phyloP scores from a whole-genome alignment of 2,113 vertebrate genomes.

The Uria lomvia region DNA sequence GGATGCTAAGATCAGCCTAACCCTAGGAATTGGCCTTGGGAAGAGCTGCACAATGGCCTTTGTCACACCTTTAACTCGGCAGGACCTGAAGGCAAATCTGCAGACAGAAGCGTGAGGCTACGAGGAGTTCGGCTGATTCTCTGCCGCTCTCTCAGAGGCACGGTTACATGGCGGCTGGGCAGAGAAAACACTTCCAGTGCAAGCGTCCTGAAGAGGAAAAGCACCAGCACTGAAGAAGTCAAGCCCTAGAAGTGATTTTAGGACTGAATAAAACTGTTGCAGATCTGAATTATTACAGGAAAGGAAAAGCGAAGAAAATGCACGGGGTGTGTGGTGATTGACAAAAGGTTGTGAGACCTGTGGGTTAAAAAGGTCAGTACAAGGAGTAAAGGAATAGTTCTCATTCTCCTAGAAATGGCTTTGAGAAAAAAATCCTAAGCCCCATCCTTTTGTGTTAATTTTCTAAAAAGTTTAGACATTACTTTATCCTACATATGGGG shows the following conservation, averaged over 20 bases:
- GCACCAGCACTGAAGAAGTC: not conserved
- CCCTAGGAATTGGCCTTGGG: not conserved
- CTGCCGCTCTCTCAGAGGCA: not conserved
- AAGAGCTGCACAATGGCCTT: conserved; percentile 44
- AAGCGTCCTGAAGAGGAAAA: not conserved
- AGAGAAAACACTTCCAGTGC: not conserved
- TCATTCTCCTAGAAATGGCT: not conserved
- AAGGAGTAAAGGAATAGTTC: not conserved
- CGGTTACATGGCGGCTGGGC: not conserved
- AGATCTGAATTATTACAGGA: not conserved
- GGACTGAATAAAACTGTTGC: not conserved
- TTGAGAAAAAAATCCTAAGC: not conserved
- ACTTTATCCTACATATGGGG: not conserved
- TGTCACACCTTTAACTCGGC: not conserved
- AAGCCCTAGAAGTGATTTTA: not conserved
- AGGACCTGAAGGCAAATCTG: conserved; percentile 7
- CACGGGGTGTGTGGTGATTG: not conserved
- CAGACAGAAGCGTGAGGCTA: not conserved
- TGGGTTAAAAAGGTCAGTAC: not conserved
- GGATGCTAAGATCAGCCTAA: conserved; percentile 14
- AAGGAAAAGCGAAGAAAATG: not conserved
- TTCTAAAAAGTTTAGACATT: not conserved
- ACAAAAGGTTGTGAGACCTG: not conserved
- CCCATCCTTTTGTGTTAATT: not conserved
- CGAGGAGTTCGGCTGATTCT: not conserved